These are phyloP conservation scores for Ictidomys tridecemlineatus DNA, from an alignment of 2,113 vertebrate genomes.

Conservation along the genomic window DNA sequence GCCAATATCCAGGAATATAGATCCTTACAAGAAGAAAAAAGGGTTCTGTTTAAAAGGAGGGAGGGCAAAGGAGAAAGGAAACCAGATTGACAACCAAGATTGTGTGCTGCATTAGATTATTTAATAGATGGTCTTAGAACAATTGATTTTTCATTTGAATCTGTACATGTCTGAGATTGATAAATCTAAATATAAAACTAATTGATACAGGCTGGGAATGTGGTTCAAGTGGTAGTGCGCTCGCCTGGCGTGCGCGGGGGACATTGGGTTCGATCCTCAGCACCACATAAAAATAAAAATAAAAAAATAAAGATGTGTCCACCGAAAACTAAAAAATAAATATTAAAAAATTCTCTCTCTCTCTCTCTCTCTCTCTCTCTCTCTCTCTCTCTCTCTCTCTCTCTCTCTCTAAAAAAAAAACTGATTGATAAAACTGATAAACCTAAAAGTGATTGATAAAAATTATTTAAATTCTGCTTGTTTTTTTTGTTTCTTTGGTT, in stretches of 20 bases:
- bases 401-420: too few species aligned
- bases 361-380: too few species aligned
- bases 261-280: too few species aligned
- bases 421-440: neutral
- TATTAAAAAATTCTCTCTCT: too few species aligned
- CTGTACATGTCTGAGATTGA: neutral
- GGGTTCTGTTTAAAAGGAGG: slow-evolving; percentile 25
- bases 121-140: slow-evolving; percentile 18
- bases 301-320: too few species aligned
- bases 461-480: neutral
- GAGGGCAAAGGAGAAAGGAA: neutral
- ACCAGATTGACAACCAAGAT: neutral
- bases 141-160: slow-evolving; percentile 17
- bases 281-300: too few species aligned
- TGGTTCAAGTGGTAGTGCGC: too few species aligned
- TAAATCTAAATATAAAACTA: neutral
- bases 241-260: too few species aligned
- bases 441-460: neutral
- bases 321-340: too few species aligned
- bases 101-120: neutral
- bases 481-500: neutral
- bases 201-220: neutral
- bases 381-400: too few species aligned
- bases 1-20: neutral
- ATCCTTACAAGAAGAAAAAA: neutral